Base-by-base conservation (phyloP, 2,113 vertebrate species). In the Rhea americana region DNA sequence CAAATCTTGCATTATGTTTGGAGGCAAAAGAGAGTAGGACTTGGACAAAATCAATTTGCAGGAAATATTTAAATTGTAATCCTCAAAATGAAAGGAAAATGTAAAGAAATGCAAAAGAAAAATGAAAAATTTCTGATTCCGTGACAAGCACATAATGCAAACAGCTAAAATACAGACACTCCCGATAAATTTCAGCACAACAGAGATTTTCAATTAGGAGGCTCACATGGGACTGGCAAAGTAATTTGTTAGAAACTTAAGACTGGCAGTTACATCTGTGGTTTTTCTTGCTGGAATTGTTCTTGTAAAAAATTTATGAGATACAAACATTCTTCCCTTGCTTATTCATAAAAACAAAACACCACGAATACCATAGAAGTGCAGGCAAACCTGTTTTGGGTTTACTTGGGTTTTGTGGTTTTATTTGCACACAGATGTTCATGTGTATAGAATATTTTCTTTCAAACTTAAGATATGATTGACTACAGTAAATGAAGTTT, bases 191-290 rank as follows among this genome's bases (percentile, higher is more conserved):
- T 91, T 96, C 80, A 82, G 41, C 39, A 16, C 32, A 89, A 55
- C 75, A 74, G 66, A 94, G 24, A 84, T 86, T 96, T 96, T 97
- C 41, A 86, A 5, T 77, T 92, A 94, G 15, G 65, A 93, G 96
- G n/a, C 9, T 96, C 84, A 82, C 9, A 22, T 66, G 68, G 62
- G 90, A 91, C 22, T 85, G 28, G 66, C 62, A 91, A 67, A 96
- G 24, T 89, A 94, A 95, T 96, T 95, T 97, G 87, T 92, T 91
- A 92, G 82, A 96, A 97, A 96, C 43, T 92, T 94, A 91, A 96
- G 95, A 95, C 61, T 56, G 82, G 80, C 66, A 94, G 61, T 85
- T 93, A 72, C 4, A 58, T 32, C 67, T 93, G 51, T 24, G 68
- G 68, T 84, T 89, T 92, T 82, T 94, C 79, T 72, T 82, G 39